Evolutionary conservation across 2,113 vertebrate genomes (phyloP).

Genomic region (Ptyas mucosa): DNA sequence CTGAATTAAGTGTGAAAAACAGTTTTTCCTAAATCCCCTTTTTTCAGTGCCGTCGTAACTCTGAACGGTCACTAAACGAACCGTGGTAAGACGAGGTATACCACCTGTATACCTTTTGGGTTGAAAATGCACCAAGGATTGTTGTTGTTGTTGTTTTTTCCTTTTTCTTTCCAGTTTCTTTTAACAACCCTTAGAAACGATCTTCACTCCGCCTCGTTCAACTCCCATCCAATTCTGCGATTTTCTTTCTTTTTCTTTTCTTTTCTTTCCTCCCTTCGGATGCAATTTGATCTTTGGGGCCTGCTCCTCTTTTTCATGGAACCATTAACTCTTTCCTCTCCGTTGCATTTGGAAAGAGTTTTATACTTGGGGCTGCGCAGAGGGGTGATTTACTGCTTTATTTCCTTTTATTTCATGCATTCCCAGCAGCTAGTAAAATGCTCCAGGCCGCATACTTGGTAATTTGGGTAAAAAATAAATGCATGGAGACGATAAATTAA

Average conservation of each 20-base stretch:
- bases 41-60: not conserved
- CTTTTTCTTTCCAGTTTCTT: not conserved
- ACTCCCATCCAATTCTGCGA: conserved; percentile 47
- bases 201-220: conserved; percentile 23
- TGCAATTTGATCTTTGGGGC: conserved; percentile 72
- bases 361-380: not conserved
- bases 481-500: not conserved
- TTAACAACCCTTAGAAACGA: conserved; percentile 14
- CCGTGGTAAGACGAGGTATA: not conserved
- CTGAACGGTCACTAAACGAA: not conserved
- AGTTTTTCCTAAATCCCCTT: not conserved
- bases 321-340: conserved; percentile 67
- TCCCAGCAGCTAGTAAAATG: not conserved
- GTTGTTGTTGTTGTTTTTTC: accelerated
- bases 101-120: not conserved
- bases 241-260: conserved; percentile 56
- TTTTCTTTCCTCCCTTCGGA: conserved; percentile 63
- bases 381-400: not conserved
- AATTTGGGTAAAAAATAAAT: not conserved
- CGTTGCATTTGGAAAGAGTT: not conserved
- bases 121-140: not conserved
- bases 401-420: not conserved
- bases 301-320: conserved; percentile 64
- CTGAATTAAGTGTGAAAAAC: too few species aligned
- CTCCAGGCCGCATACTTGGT: not conserved